Evolutionary conservation across 2,113 vertebrate genomes (phyloP).

Genomic region (Anhinga rufa): DNA sequence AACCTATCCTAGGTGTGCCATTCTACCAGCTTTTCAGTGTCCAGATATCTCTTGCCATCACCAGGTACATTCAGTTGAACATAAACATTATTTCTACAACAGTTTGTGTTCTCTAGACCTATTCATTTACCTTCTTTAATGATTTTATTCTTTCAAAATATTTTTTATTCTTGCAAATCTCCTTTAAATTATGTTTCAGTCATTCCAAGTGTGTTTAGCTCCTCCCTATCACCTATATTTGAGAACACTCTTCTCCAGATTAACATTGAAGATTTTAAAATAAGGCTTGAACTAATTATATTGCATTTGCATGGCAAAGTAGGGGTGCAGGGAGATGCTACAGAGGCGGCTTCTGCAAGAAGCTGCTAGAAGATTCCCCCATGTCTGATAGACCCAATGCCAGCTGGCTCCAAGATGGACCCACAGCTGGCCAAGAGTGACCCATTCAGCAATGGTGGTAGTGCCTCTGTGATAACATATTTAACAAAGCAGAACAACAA

Average conservation of each 20-base stretch:
- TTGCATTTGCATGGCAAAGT: background rate
- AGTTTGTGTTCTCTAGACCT: background rate
- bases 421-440: no score
- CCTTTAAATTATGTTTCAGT: background rate
- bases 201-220: background rate
- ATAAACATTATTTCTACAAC: background rate
- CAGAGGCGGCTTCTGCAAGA: no score
- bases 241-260: background rate
- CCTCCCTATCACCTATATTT: background rate
- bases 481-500: no score
- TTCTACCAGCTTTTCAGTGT: background rate
- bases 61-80: background rate
- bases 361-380: no score
- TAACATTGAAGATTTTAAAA: background rate
- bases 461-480: background rate
- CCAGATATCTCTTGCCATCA: background rate
- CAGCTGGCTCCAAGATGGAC: no score
- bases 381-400: no score
- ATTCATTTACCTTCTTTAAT: background rate
- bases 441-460: background rate
- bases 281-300: background rate
- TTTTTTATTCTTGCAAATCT: background rate
- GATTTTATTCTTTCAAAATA: background rate
- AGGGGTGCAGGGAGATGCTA: no score
- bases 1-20: background rate